Percentiles rank a stretch among this genome's conserved stretches.
phyloP scores from a whole-genome alignment of 2,797 vertebrate species.

The Pogonophryne albipinna region DNA sequence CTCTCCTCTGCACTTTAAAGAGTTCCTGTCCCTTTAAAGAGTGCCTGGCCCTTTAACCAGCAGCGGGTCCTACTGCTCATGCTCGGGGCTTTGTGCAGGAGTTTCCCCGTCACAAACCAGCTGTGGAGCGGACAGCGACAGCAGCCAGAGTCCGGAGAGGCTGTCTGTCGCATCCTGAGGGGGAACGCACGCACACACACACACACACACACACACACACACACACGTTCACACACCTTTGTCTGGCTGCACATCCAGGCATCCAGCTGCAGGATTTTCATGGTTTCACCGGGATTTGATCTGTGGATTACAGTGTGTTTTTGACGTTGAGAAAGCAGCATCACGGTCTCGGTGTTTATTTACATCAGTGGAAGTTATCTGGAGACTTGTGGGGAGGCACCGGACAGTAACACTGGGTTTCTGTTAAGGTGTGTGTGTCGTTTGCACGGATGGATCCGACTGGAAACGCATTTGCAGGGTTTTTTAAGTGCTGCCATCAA shows the following conservation, averaged over 20 bases:
- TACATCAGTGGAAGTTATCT: conserved; percentile 54
- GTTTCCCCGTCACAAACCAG: conserved; percentile 52
- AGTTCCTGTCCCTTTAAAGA: background rate
- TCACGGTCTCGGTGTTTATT: conserved; percentile 45
- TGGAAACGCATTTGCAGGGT: background rate
- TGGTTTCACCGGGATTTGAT: background rate
- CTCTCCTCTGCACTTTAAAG: conserved; percentile 29
- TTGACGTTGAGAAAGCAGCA: conserved; percentile 10
- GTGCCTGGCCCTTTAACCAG: conserved; percentile 71
- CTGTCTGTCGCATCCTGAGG: conserved; percentile 50
- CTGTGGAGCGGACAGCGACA: conserved; percentile 43
- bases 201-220: too few relatives aligned
- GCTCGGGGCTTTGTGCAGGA: conserved; percentile 69
- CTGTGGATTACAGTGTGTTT: conserved; percentile 19
- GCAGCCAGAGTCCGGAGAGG: conserved; percentile 25
- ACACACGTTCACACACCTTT: conserved; percentile 6
- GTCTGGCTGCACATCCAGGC: conserved; percentile 16
- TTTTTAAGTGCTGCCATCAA: conserved; percentile 27
- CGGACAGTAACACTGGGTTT: background rate
- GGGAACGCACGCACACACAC: too few relatives aligned
- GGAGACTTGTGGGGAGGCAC: conserved; percentile 23
- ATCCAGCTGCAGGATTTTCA: background rate
- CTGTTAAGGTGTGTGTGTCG: background rate
- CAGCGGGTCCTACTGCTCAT: conserved; percentile 61
- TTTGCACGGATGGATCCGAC: background rate